Evolutionary conservation across 35 echinoderm and acorn worm genomes (phyloP), one percentile per base, ranked within the genome.

Genomic region (Patiria miniata): DNA sequence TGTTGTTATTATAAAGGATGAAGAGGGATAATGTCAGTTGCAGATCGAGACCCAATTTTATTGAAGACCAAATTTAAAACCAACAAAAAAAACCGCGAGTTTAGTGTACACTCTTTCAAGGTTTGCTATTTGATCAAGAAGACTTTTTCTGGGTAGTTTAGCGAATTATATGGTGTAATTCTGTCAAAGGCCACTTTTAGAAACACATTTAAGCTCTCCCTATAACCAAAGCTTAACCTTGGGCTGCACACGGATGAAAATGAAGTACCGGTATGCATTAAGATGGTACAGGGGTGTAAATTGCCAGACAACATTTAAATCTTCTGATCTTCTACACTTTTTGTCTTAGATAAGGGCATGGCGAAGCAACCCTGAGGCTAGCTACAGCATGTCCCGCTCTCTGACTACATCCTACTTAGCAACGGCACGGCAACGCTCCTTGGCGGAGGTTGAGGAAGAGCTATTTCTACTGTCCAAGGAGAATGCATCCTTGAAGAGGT

Each of bases 341-440:
- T 68, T 86, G 40, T 58, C 88, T 52, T 55, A 97, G 95, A 91
- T 97, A 33, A 81, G 82, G 7, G 96, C 93, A 44, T 95, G 89
- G 96, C 93, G 87, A 30, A 79, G 94, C 4, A 99, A 87, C 36
- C 86, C 93, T 5, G 79, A 91, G 28, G 93, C 89, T 0, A 89
- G 88, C 23, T 86, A 93, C 39, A 84, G 91, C 1, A 59, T 99
- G 69, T 94, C 96, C 23, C 53, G 93, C 7, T 87, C 93, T 0
- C 90, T 99, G 12, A 95, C 96, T 10, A 39, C 96, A 40, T 99
- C 96, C 17, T 99, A 94, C 69, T 36, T 99, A 33, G 96, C 96
- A 21, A 92, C 93, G 33, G 87, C 87, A 68, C 81, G 61, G 7
- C 85, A 94, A 26, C 86, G 78, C 22, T 99, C 96, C 29, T 94